A percentile compares a stretch with the other conserved stretches of the same genome.
Evolutionary conservation across 2,797 vertebrate genomes (phyloP).

Genomic region (Hybognathus amarus): DNA sequence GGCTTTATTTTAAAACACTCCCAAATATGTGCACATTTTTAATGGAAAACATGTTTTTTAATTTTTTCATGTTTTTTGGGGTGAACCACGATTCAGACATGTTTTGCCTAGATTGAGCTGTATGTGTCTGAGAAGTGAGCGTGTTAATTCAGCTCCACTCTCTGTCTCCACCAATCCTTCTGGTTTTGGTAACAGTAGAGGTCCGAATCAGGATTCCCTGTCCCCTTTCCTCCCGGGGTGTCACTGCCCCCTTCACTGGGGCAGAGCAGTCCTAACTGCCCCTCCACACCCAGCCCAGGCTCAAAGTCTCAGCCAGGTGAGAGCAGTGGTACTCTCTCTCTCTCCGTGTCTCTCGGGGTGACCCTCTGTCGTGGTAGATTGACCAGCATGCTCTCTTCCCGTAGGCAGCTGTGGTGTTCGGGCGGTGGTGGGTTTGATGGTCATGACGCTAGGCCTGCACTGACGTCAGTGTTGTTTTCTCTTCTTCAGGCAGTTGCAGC

Average conservation of each 20-base stretch:
- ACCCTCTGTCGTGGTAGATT: conserved; percentile 45
- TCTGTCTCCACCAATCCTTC: conserved; percentile 51
- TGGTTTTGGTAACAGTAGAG: conserved; percentile 78
- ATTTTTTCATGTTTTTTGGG: neutral
- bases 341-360: conserved; percentile 44
- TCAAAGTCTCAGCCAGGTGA: conserved; percentile 87
- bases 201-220: conserved; percentile 88
- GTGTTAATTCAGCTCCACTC: conserved; percentile 23
- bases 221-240: conserved; percentile 84
- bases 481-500: conserved; percentile 83
- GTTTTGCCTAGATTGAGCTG: neutral
- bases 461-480: conserved; percentile 28
- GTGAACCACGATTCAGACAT: neutral
- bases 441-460: neutral
- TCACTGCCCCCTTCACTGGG: conserved; percentile 84
- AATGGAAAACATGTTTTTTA: neutral
- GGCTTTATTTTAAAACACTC: neutral
- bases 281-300: conserved; percentile 86
- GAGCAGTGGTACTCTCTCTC: conserved; percentile 63
- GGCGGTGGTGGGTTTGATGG: conserved; percentile 38
- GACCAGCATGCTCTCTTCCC: conserved; percentile 49
- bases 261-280: conserved; percentile 79
- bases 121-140: conserved; percentile 45
- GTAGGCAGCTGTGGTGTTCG: conserved; percentile 38
- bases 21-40: neutral